These are phyloP conservation scores for Solenodon paradoxus DNA, from an alignment of 2,113 vertebrate species.

Conservation along the genomic window DNA sequence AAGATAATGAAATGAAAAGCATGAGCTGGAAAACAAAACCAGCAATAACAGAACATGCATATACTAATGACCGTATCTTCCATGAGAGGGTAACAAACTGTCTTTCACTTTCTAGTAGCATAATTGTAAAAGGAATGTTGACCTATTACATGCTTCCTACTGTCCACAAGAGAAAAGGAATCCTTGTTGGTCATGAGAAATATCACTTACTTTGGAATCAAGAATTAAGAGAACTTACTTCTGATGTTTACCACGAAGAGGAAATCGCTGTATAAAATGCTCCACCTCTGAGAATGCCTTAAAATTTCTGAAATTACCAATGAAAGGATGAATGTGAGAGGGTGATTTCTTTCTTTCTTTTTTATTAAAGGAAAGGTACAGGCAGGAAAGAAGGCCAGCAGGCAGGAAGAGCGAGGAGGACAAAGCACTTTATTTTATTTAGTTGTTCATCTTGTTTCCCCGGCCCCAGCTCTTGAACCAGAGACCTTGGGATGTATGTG, in stretches of 20 bases:
- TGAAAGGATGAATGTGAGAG: neutral
- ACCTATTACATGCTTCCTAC: neutral
- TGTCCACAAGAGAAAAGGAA: neutral
- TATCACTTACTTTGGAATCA: neutral
- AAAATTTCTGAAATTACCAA: neutral
- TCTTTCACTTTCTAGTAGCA: neutral
- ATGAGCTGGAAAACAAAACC: neutral
- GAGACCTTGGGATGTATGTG: too few species aligned
- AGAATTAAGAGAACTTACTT: neutral
- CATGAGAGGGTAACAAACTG: neutral
- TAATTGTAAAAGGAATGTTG: neutral
- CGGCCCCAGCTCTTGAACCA: too few species aligned
- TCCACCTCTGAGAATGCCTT: neutral
- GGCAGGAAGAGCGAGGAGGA: too few species aligned
- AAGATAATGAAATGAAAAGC: neutral
- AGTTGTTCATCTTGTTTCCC: too few species aligned
- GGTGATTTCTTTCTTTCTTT: neutral
- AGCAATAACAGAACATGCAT: neutral
- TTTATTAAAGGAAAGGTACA: too few species aligned
- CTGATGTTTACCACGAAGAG: neutral
- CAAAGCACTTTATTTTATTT: too few species aligned
- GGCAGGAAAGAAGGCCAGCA: too few species aligned
- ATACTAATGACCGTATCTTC: neutral
- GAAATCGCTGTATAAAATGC: neutral
- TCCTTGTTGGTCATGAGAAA: neutral